Percentiles rank a stretch among this genome's conserved stretches.
Conservation (phyloP, 2,113 vertebrate genomes). For the Myrmecophaga tridactyla region DNA sequence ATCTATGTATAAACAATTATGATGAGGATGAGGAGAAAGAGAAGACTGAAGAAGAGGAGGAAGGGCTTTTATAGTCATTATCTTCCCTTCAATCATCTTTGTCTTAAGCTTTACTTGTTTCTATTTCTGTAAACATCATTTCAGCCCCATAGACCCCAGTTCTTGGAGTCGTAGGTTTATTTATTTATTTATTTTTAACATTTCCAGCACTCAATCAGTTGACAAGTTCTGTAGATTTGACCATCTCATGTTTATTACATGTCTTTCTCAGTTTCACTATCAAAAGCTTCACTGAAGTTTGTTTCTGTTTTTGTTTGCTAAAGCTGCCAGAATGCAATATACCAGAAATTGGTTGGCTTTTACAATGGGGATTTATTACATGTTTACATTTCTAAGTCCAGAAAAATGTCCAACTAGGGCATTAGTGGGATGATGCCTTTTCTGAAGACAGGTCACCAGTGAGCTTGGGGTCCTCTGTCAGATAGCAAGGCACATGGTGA, state of each 20-base stretch:
- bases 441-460: too few species aligned
- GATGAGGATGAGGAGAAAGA: too few species aligned
- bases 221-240: neutral
- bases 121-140: neutral
- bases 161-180: neutral
- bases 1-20: neutral
- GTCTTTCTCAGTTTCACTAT: neutral
- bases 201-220: neutral
- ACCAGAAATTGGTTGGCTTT: too few species aligned
- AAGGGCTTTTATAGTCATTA: neutral
- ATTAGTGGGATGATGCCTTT: too few species aligned
- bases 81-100: neutral
- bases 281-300: neutral
- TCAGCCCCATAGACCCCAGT: neutral
- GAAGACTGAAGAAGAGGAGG: neutral
- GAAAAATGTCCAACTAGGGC: too few species aligned
- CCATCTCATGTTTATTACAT: neutral
- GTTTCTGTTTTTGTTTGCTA: too few species aligned
- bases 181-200: neutral
- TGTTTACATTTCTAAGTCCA: too few species aligned
- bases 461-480: too few species aligned
- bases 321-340: too few species aligned
- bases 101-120: neutral
- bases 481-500: too few species aligned
- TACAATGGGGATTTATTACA: too few species aligned